phyloP scores from a whole-genome alignment of 1,140 invertebrate genomes.

The Pachypsylla venusta region DNA sequence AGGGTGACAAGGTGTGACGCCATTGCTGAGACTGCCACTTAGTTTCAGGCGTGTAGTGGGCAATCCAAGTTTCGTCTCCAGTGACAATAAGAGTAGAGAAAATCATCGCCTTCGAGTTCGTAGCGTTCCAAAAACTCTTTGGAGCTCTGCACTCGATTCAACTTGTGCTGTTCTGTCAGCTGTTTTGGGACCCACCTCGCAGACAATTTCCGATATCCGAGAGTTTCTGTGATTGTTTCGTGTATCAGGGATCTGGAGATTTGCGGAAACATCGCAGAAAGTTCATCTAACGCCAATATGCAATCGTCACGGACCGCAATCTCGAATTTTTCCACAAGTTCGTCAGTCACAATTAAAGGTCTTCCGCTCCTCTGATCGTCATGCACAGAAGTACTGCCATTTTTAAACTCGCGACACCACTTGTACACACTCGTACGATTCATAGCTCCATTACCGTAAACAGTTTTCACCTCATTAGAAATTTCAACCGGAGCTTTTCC shows the following conservation, averaged over 20 bases:
- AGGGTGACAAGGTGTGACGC: conserved; percentile 14
- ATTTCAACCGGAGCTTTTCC: conserved; percentile 8
- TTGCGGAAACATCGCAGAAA: conserved; percentile 10
- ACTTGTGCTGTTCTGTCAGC: conserved; percentile 18
- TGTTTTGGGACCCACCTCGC: conserved; percentile 17
- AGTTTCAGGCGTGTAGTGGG: conserved; percentile 21
- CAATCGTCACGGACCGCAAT: background rate
- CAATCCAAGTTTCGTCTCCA: conserved; percentile 24
- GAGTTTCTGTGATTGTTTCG: conserved; percentile 13
- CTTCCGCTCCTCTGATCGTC: conserved; percentile 11
- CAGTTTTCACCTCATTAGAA: conserved; percentile 9
- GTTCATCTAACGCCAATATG: conserved; percentile 3
- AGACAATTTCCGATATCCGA: conserved; percentile 12
- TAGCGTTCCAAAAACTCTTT: conserved; percentile 15
- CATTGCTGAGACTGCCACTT: conserved; percentile 20
- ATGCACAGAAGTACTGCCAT: conserved; percentile 9
- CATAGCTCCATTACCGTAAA: conserved; percentile 14
- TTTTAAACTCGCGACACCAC: conserved; percentile 15
- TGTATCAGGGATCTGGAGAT: conserved; percentile 8
- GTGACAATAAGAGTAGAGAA: conserved; percentile 21
- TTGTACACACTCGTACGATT: conserved; percentile 5
- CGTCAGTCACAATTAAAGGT: conserved; percentile 11
- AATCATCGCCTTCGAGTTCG: conserved; percentile 18
- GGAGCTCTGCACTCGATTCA: background rate
- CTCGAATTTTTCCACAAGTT: conserved; percentile 10